Evolutionary conservation across 64 coral and sea anemone genomes (phyloP), one percentile per base, ranked within the genome.

Genomic region (Stichodactyla helianthus): DNA sequence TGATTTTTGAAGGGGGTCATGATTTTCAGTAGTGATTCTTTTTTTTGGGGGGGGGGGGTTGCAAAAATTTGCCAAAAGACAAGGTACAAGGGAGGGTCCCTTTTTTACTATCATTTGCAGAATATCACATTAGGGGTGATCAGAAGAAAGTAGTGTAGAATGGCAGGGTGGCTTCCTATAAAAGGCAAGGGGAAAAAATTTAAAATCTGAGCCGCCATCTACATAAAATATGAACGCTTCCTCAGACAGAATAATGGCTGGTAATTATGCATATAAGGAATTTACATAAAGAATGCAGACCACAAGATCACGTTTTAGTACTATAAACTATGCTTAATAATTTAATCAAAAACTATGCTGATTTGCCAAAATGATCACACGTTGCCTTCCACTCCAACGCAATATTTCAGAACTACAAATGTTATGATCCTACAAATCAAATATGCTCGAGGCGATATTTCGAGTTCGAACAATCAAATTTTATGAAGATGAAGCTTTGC

Each of bases 261-360:
- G 19, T n/a, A 65, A 22, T 65, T 65, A 65, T 65, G 62, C 62
- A 65, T n/a, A 17, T 5, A 5, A 44, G 35, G 22, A 65, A 65
- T 65, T 65, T 65, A 65, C 62, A 65, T 65, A 65, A n/a, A n/a
- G 62, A 65, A 65, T 65, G 62, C 62, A 65, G 62, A 65, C 22
- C 62, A 65, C 6, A 65, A 65, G 62, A 65, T 65, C 14, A 16
- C 15, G 56, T 44, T 44, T 44, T 44, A 44, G 35, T 44, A 44
- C 2, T 44, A 59, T 16, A 59, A 59, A 16, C 19, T 65, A 65
- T 12, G 1, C 62, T n/a, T 65, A 5, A 13, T 65, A 65, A 22
- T 44, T 3, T 22, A 22, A 20, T 22, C 62, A 20, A 65, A 17
- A 65, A 65, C 62, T 65, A 65, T 65, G 62, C 62, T 5, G 62